These are phyloP conservation scores for Oreotrochilus melanogaster DNA, from an alignment of 2,113 vertebrate species.

Conservation along the genomic window DNA sequence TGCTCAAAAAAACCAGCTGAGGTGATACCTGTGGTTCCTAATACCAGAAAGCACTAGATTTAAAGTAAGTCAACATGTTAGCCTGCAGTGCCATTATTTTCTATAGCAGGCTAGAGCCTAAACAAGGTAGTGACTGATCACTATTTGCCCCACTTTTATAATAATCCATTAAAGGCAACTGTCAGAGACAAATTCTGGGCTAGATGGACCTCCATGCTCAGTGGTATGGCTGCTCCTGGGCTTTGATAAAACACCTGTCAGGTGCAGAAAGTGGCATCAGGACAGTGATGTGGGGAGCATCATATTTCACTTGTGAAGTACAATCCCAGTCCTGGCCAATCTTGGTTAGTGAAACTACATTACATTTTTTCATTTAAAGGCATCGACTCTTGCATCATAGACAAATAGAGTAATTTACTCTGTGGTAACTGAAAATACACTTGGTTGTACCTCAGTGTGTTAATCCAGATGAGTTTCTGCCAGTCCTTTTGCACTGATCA, in stretches of 20 bases:
- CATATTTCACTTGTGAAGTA: background rate
- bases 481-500: background rate
- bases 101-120: background rate
- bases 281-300: background rate
- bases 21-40: conserved; percentile 13
- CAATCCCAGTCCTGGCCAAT: background rate
- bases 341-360: background rate
- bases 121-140: conserved; percentile 25
- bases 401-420: background rate
- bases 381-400: background rate
- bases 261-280: background rate
- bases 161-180: conserved; percentile 27
- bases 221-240: background rate
- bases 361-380: background rate
- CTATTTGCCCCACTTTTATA: background rate
- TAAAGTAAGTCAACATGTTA: background rate
- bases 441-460: fast-evolving
- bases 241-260: conserved; percentile 10
- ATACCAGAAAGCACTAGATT: background rate
- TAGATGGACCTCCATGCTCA: background rate
- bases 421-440: background rate
- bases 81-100: background rate
- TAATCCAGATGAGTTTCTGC: background rate
- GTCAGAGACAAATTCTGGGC: conserved; percentile 19
- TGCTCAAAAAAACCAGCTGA: conserved; percentile 26